These are phyloP conservation scores for Mesoligia furuncula DNA, from an alignment of 2,888 invertebrate genomes.

Conservation along the genomic window DNA sequence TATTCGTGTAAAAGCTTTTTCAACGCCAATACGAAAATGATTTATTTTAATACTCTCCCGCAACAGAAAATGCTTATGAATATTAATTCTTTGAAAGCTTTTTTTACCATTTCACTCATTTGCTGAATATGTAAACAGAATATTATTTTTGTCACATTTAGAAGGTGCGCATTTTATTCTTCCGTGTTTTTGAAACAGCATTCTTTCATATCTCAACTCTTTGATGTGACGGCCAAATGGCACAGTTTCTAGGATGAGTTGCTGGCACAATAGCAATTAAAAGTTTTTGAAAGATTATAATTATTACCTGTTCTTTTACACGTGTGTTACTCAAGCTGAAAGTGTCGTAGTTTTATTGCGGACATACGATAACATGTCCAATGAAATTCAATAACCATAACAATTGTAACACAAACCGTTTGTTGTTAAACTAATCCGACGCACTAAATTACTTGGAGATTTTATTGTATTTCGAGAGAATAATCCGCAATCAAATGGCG, in stretches of 20 bases:
- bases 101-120: conserved; percentile 30
- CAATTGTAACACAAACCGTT: conserved; percentile 42
- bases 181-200: conserved; percentile 15
- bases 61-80: conserved; percentile 44
- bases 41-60: conserved; percentile 69
- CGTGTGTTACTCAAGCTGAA: background rate
- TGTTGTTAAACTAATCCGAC: conserved; percentile 65
- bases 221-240: conserved; percentile 43
- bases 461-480: conserved; percentile 74
- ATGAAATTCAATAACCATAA: conserved; percentile 62
- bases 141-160: conserved; percentile 27
- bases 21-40: conserved; percentile 79
- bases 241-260: conserved; percentile 17
- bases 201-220: conserved; percentile 14
- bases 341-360: background rate
- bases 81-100: conserved; percentile 23
- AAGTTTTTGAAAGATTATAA: background rate
- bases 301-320: background rate
- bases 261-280: conserved; percentile 16
- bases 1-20: conserved; percentile 80
- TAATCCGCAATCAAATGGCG: conserved; percentile 76
- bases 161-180: conserved; percentile 32
- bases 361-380: background rate
- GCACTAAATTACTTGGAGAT: conserved; percentile 66
- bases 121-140: conserved; percentile 5